A percentile compares a stretch with the other conserved stretches of the same genome.
Conservation (phyloP, 2,888 invertebrate genomes). For the Spialia ferax region DNA sequence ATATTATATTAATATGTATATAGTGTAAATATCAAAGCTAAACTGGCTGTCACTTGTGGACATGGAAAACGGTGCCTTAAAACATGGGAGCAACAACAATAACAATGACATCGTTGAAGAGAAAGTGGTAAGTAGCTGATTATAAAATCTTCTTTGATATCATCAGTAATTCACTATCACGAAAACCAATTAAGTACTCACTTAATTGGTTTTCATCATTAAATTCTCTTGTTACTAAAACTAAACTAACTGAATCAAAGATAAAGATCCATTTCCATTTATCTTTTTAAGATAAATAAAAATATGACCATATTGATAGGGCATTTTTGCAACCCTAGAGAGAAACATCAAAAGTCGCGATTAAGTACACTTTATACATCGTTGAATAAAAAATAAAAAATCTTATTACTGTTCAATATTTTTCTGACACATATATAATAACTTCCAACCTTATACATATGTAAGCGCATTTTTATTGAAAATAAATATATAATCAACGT, state of each 20-base stretch:
- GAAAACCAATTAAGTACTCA: neutral
- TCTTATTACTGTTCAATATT: neutral
- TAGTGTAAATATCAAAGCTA: slow-evolving; percentile 59
- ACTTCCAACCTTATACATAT: too few species aligned
- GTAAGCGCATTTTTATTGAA: too few species aligned
- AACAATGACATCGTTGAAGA: slow-evolving; percentile 82
- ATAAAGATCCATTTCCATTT: neutral
- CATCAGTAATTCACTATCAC: too few species aligned
- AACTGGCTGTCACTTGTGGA: slow-evolving; percentile 79
- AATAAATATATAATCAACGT: too few species aligned
- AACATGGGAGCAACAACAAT: slow-evolving; percentile 87
- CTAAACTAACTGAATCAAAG: neutral
- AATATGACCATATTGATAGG: too few species aligned
- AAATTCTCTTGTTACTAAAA: slow-evolving; percentile 6
- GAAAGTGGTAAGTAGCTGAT: slow-evolving; percentile 75
- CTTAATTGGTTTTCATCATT: neutral
- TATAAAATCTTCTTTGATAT: neutral
- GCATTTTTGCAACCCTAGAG: neutral
- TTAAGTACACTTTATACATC: neutral
- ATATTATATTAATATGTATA: slow-evolving; percentile 44
- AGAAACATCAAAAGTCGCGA: neutral
- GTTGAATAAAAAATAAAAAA: neutral
- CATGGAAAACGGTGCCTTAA: slow-evolving; percentile 88
- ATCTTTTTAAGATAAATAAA: too few species aligned
- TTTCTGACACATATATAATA: neutral